phyloP scores from a whole-genome alignment of 2,888 invertebrate genomes.

The Drosophila nr. fundita region DNA sequence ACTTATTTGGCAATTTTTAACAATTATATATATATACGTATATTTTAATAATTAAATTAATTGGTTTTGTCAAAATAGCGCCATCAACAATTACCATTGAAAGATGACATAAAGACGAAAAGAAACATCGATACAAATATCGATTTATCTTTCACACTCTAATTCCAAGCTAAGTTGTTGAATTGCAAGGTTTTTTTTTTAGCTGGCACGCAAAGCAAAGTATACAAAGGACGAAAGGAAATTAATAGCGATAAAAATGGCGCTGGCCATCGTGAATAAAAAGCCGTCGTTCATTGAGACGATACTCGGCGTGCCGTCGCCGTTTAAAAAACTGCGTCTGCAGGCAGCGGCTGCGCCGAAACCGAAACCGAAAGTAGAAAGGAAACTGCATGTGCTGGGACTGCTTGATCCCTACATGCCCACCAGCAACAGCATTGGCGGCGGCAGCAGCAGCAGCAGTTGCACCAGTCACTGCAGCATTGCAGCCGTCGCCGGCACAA shows the following conservation, averaged over 20 bases:
- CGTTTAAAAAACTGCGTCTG: slow-evolving; percentile 79
- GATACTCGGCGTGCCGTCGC: slow-evolving; percentile 53
- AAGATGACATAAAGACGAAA: not conserved
- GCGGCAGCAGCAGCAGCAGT: slow-evolving; percentile 1
- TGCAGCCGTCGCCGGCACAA: not conserved
- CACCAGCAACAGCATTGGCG: not conserved
- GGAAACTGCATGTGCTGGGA: slow-evolving; percentile 66
- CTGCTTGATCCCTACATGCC: slow-evolving; percentile 64
- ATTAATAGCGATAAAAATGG: slow-evolving; percentile 41
- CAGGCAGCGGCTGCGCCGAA: slow-evolving; percentile 56
- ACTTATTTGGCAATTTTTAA: not conserved
- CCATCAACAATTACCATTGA: too few relatives aligned
- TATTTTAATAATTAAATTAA: not conserved
- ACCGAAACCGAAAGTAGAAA: slow-evolving; percentile 52
- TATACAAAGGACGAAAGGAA: not conserved
- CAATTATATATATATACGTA: too few relatives aligned
- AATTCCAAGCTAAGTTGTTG: not conserved
- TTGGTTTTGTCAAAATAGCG: not conserved
- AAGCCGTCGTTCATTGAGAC: slow-evolving; percentile 61
- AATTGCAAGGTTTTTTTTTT: not conserved
- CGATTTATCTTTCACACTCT: not conserved
- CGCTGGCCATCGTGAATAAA: slow-evolving; percentile 62
- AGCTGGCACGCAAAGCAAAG: too few relatives aligned
- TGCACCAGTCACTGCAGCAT: slow-evolving; percentile 1
- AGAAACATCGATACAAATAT: not conserved